Conservation (phyloP, 2,888 invertebrate genomes). For the Ennomos quercinarius region DNA sequence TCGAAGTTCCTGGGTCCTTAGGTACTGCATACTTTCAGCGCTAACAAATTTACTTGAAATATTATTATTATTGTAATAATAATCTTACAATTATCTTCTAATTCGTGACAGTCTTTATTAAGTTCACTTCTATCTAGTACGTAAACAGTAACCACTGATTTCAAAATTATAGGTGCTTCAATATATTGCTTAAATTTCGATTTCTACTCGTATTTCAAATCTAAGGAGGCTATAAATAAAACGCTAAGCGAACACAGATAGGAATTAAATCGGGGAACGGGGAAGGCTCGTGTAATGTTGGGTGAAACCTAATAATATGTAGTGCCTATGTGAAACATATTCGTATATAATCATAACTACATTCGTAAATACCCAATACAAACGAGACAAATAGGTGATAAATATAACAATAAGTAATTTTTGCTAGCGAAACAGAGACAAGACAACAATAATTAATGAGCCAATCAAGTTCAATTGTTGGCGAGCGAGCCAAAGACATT, state of each 20-base stretch:
- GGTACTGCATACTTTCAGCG: no score
- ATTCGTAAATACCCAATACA: constrained; percentile 58
- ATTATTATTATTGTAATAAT: no score
- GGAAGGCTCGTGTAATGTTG: constrained; percentile 33
- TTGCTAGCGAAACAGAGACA: constrained; percentile 15
- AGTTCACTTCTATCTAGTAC: not conserved
- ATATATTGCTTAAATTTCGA: constrained; percentile 9
- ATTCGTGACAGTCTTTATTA: not conserved
- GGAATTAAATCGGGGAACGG: constrained; percentile 19
- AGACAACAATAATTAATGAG: constrained; percentile 61
- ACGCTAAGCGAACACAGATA: constrained; percentile 25
- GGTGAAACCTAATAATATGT: constrained; percentile 50
- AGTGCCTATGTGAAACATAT: constrained; percentile 34
- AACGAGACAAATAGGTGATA: constrained; percentile 33
- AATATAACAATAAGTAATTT: no score
- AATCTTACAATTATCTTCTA: no score
- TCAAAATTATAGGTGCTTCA: constrained; percentile 4
- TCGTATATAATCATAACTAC: constrained; percentile 53
- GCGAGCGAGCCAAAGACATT: constrained; percentile 46
- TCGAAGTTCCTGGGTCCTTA: no score
- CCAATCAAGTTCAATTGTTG: constrained; percentile 71
- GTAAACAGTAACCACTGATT: not conserved
- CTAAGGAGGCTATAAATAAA: constrained; percentile 17
- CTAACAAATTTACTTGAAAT: no score
- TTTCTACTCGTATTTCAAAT: constrained; percentile 10